phyloP scores from a whole-genome alignment of 2,113 vertebrate genomes.

The Telmatochromis sp. region DNA sequence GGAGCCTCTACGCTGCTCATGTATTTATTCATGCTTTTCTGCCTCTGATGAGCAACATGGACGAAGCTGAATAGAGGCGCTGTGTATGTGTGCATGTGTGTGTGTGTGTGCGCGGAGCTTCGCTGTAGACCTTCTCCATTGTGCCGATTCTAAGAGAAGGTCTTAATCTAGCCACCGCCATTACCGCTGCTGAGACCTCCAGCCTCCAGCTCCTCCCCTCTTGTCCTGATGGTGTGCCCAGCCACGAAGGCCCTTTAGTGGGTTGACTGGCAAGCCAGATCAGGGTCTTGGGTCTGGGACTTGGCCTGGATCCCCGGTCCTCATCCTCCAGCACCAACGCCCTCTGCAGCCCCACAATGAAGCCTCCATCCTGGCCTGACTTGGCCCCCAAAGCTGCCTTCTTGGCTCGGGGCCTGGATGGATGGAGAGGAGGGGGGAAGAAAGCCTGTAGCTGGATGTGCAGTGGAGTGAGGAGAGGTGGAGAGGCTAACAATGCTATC shows the following conservation, averaged over 20 bases:
- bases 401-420: constrained; percentile 42
- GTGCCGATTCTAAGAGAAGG: constrained; percentile 52
- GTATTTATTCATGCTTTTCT: constrained; percentile 65
- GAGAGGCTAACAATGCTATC: constrained; percentile 72
- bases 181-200: constrained; percentile 57
- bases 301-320: constrained; percentile 54
- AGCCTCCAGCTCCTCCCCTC: constrained; percentile 30
- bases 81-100: background rate
- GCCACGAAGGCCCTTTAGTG: constrained; percentile 45
- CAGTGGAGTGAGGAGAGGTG: constrained; percentile 67
- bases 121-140: constrained; percentile 47
- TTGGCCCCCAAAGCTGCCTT: constrained; percentile 47
- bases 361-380: constrained; percentile 46
- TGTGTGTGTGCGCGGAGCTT: background rate
- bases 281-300: constrained; percentile 52
- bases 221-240: constrained; percentile 54
- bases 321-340: constrained; percentile 24
- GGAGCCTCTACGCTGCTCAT: constrained; percentile 46
- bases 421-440: constrained; percentile 12
- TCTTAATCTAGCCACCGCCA: constrained; percentile 66
- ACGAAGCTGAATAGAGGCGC: constrained; percentile 41
- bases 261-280: constrained; percentile 38
- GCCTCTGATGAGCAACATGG: constrained; percentile 56
- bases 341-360: constrained; percentile 22
- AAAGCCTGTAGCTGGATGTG: constrained; percentile 52